These are phyloP conservation scores for Drymodes brunneopygia DNA, from an alignment of 2,113 vertebrate species.

Conservation along the genomic window DNA sequence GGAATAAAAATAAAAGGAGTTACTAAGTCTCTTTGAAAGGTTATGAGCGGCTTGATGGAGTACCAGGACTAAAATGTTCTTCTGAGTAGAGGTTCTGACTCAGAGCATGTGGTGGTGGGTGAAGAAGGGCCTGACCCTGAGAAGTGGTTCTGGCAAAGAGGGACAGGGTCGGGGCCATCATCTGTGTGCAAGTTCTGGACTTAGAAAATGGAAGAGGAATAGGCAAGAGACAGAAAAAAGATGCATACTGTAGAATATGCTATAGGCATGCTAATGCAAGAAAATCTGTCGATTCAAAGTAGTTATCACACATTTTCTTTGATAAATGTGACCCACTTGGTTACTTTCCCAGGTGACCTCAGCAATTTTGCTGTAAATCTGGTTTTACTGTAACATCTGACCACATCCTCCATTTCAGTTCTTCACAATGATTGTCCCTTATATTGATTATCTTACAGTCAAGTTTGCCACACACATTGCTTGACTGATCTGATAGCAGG, in stretches of 20 bases:
- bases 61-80: not conserved
- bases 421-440: not conserved
- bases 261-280: not conserved
- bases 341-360: not conserved
- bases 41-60: not conserved
- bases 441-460: not conserved
- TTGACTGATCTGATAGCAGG: not conserved
- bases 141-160: not conserved
- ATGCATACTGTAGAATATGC: not conserved
- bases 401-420: not conserved
- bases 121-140: not conserved
- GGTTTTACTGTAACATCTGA: not conserved
- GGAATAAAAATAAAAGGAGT: not conserved
- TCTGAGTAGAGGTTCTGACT: not conserved
- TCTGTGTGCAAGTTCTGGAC: not conserved
- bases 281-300: not conserved
- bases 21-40: not conserved
- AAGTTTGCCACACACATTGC: not conserved
- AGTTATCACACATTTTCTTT: not conserved
- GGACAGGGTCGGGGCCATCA: rapidly evolving
- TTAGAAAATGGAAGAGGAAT: not conserved
- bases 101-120: not conserved
- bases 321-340: not conserved
- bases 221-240: not conserved
- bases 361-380: not conserved